Conservation (phyloP, 2,113 vertebrate genomes). For the Falcunculus frontatus region DNA sequence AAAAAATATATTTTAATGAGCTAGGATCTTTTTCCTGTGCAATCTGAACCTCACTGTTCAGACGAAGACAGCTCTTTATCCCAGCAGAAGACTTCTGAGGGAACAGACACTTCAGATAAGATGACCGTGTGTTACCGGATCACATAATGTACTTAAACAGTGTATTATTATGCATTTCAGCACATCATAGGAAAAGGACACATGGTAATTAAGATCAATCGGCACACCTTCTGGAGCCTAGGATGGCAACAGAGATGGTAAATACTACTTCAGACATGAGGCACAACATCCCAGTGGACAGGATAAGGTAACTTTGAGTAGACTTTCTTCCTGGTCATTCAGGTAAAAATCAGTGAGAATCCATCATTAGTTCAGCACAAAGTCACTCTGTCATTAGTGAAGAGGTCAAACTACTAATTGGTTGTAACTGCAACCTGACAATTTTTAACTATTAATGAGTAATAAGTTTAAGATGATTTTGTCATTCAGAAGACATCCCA, state of each 20-base stretch:
- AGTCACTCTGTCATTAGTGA: background rate
- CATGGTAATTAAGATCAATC: background rate
- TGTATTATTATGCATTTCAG: background rate
- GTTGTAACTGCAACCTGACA: background rate
- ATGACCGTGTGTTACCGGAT: fast-evolving
- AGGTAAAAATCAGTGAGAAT: background rate
- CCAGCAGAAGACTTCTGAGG: background rate
- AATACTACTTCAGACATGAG: background rate
- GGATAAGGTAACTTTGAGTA: background rate
- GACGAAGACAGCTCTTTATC: background rate
- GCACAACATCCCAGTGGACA: background rate
- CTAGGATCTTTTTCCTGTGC: background rate
- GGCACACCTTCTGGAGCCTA: background rate
- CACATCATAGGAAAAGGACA: background rate
- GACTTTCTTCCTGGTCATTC: background rate
- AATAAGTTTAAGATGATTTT: background rate
- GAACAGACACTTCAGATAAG: background rate
- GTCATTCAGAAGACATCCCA: background rate
- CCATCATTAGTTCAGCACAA: background rate
- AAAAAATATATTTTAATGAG: conserved; percentile 29
- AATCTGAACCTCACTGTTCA: background rate
- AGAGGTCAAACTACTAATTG: background rate
- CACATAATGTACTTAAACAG: background rate
- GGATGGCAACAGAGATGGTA: background rate
- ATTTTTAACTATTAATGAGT: background rate